Percentiles rank a stretch among this genome's conserved stretches.
These are phyloP conservation scores for Odocoileus hemionus DNA, from an alignment of 2,113 vertebrate genomes.

Conservation along the genomic window DNA sequence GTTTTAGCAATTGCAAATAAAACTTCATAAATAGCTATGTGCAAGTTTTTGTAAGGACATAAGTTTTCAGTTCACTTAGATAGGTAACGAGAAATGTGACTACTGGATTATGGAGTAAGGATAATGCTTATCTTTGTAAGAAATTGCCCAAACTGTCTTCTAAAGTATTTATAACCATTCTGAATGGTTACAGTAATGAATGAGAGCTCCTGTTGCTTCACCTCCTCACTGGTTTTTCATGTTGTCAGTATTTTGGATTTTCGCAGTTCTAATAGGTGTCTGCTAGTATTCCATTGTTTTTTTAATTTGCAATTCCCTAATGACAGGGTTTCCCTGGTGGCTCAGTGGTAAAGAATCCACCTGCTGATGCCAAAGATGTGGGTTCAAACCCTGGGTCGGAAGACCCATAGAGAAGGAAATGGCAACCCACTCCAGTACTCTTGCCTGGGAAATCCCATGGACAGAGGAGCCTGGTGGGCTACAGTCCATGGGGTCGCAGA, in stretches of 20 bases:
- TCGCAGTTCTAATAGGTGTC: background rate
- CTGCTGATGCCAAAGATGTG: background rate
- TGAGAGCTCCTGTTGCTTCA: background rate
- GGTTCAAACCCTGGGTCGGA: background rate
- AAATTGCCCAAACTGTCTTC: background rate
- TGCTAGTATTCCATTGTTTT: background rate
- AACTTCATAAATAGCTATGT: background rate
- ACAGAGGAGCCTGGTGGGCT: background rate
- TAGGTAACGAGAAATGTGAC: background rate
- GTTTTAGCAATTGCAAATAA: background rate
- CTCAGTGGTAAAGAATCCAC: background rate
- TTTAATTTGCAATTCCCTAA: background rate
- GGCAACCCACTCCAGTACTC: background rate
- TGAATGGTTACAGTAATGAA: background rate
- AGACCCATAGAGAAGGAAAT: background rate
- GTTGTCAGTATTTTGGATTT: background rate
- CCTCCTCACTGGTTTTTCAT: background rate
- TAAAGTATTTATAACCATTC: background rate
- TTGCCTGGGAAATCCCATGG: background rate
- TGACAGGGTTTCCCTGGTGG: background rate
- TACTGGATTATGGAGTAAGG: background rate
- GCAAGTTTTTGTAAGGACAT: background rate
- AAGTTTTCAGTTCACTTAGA: background rate
- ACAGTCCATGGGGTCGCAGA: background rate
- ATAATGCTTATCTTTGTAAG: background rate